Percentiles rank a stretch among this genome's conserved stretches.
These are phyloP conservation scores for Daubentonia madagascariensis DNA, from an alignment of 2,113 vertebrate genomes.

Conservation along the genomic window DNA sequence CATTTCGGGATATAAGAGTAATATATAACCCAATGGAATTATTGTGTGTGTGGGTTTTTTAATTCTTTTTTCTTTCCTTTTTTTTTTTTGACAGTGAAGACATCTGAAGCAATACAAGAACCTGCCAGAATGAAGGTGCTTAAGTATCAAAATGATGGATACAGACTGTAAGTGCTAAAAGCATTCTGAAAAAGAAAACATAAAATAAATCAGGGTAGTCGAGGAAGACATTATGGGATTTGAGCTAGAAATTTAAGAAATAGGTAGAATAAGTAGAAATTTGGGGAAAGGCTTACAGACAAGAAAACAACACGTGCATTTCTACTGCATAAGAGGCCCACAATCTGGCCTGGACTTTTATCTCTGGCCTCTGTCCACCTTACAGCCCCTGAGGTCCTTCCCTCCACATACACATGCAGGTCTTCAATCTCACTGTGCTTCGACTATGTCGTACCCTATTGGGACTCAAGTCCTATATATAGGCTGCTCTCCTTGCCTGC, in stretches of 20 bases:
- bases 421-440: neutral
- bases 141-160: neutral
- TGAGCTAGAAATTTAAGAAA: neutral
- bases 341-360: neutral
- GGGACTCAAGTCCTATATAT: fast-evolving
- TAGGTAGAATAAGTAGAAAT: neutral
- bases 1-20: neutral
- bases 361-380: neutral
- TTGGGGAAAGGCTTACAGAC: neutral
- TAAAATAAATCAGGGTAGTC: neutral
- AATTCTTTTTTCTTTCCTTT: neutral
- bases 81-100: neutral
- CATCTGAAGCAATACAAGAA: neutral
- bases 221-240: neutral
- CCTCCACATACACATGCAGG: fast-evolving
- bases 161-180: neutral
- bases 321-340: neutral
- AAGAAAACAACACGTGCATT: neutral
- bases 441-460: fast-evolving
- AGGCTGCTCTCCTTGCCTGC: neutral
- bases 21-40: neutral
- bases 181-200: slow-evolving; percentile 6
- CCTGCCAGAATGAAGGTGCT: neutral
- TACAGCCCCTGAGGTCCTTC: fast-evolving
- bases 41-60: too few species aligned